Evolutionary conservation across 2,113 vertebrate species (phyloP).

Genomic region (Macquaria australasica): DNA sequence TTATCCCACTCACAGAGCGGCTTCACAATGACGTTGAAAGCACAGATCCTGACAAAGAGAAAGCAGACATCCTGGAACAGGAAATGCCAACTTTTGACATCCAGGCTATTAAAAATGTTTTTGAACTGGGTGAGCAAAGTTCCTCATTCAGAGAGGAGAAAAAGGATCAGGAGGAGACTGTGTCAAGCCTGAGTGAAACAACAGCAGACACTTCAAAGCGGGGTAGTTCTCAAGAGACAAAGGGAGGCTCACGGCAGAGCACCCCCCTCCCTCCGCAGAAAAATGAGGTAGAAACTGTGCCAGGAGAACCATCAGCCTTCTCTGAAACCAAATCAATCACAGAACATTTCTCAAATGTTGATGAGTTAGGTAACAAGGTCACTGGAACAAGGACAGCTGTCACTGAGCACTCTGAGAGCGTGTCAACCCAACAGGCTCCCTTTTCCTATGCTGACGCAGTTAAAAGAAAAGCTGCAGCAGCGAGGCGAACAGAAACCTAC

Average conservation of each 20-base stretch:
- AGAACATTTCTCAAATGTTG: conserved; percentile 82
- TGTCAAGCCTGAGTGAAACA: conserved; percentile 77
- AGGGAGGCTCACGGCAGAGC: conserved; percentile 68
- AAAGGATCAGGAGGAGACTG: conserved; percentile 76
- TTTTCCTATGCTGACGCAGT: conserved; percentile 93
- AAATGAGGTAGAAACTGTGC: conserved; percentile 63
- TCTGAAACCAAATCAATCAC: conserved; percentile 82
- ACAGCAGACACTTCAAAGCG: conserved; percentile 78
- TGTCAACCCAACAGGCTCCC: conserved; percentile 78
- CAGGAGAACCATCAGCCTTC: conserved; percentile 69
- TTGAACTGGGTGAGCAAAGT: conserved; percentile 85
- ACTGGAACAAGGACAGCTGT: conserved; percentile 79
- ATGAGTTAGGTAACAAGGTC: conserved; percentile 83
- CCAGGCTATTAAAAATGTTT: conserved; percentile 84
- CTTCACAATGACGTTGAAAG: conserved; percentile 69
- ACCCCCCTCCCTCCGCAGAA: conserved; percentile 70
- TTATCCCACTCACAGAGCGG: conserved; percentile 64
- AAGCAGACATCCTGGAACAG: conserved; percentile 76
- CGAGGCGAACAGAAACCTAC: conserved; percentile 71
- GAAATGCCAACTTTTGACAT: conserved; percentile 83
- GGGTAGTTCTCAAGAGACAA: conserved; percentile 70
- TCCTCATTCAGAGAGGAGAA: conserved; percentile 76
- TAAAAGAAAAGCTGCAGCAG: conserved; percentile 82
- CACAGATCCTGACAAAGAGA: conserved; percentile 73
- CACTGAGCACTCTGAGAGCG: conserved; percentile 76